Conservation (phyloP, 2,797 vertebrate genomes). For the Tarsius wallacei region DNA sequence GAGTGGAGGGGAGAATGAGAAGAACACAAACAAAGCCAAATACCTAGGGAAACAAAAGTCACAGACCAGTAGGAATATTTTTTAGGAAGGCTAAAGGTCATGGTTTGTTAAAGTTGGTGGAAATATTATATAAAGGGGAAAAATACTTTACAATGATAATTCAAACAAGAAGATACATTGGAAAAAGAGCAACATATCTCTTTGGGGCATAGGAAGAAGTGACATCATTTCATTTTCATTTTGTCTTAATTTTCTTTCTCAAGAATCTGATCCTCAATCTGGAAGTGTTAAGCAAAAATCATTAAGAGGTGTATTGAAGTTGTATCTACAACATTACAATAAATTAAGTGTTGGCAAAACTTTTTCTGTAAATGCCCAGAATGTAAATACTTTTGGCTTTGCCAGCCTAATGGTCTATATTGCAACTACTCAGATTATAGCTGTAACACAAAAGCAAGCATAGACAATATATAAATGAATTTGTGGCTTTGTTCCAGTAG, state of each 20-base stretch:
- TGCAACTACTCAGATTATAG: not conserved
- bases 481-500: not conserved
- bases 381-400: not conserved
- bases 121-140: not conserved
- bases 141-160: not conserved
- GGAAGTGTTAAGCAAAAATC: not conserved
- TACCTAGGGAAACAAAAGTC: not conserved
- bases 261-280: not conserved
- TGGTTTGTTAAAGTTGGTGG: not conserved
- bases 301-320: not conserved
- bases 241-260: constrained; percentile 29
- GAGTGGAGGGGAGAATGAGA: not conserved
- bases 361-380: not conserved
- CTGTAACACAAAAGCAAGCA: rapidly evolving
- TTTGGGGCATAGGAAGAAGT: not conserved
- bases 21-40: not conserved
- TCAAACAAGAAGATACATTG: not conserved
- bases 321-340: not conserved
- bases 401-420: not conserved
- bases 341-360: not conserved
- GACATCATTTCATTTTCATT: not conserved
- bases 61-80: not conserved
- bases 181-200: not conserved
- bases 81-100: not conserved
- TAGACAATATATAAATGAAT: not conserved